Evolutionary conservation across 2,888 invertebrate genomes (phyloP), one percentile per base, ranked within the genome.

Genomic region (Eulithis prunata): DNA sequence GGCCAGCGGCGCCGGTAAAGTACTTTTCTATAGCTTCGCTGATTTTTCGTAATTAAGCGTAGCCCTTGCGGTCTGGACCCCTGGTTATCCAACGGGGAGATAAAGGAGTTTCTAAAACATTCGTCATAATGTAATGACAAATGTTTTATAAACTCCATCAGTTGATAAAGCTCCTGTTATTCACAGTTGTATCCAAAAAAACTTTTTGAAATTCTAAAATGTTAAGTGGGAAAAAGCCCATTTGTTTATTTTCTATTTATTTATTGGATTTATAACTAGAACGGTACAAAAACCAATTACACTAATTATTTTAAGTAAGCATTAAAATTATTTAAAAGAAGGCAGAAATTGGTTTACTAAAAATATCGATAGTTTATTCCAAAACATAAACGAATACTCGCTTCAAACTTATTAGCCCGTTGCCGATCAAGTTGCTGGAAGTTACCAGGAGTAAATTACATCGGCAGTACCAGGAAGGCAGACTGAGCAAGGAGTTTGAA

Each of bases 11-110:
- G 86, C 83, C 89, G 86, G 89, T 88, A 89, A 89, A 90, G 87
- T 90, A 87, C 89, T 88, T 88, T 85, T 83, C 84, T 86, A 87
- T 87, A 89, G 89, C 89, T 88, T 89, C 88, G 86, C 85, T 89
- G 90, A 87, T 71, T 91, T 90, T 89, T 86, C 88, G 80, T 85
- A 86, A 86, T 86, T 88, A 89, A 86, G 87, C 85, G 85, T 83
- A 62, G 84, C 84, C 85, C 86, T 81, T 78, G 78, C 78, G 77
- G 78, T 70, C 75, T 81, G 71, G 73, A 71, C 74, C 78, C 81
- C 79, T 80, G 75, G 81, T 82, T 47, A 47, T 47, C 47, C 14
- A 47, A 1, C 14, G n/a, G 14, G 14, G 8, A n/a, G 47, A 55
- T 62, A 66, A 8, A 8, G 41, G 10, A 41, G 8, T 41, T 41